These are phyloP conservation scores for Melangyna quadrimaculata DNA, from an alignment of 2,888 invertebrate species.

Conservation along the genomic window DNA sequence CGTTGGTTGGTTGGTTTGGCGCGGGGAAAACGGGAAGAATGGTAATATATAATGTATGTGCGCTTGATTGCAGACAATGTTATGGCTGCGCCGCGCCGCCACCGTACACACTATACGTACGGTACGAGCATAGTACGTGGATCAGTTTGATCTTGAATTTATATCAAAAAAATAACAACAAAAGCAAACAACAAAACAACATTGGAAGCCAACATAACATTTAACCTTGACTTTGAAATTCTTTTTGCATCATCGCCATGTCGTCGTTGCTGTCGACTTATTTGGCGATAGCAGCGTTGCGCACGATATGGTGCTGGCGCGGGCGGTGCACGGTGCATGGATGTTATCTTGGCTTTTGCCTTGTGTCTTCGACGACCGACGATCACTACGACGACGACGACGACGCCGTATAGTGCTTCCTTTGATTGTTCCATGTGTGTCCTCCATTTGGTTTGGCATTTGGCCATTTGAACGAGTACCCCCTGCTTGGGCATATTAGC, in stretches of 20 bases:
- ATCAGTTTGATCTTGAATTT: constrained; percentile 69
- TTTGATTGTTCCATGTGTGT: constrained; percentile 61
- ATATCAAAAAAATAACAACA: constrained; percentile 56
- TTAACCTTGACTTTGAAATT: constrained; percentile 72
- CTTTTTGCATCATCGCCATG: constrained; percentile 66
- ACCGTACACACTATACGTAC: constrained; percentile 33
- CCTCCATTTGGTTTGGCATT: constrained; percentile 62
- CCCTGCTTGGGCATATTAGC: constrained; percentile 68
- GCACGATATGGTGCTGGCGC: neutral
- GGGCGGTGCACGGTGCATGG: neutral
- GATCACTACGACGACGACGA: neutral
- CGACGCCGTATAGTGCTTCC: constrained; percentile 36
- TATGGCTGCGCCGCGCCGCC: constrained; percentile 37
- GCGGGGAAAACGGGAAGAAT: constrained; percentile 37
- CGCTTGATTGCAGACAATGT: constrained; percentile 43
- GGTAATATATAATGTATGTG: constrained; percentile 48
- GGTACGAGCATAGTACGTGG: constrained; percentile 66
- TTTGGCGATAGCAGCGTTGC: neutral
- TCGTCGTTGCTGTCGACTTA: constrained; percentile 13
- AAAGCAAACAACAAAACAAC: constrained; percentile 29
- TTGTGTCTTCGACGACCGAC: neutral
- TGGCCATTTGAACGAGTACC: constrained; percentile 54
- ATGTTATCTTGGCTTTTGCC: neutral
- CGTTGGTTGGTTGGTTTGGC: no score
- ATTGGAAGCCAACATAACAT: constrained; percentile 65